Conservation (phyloP, 2,888 invertebrate species). For the Sipha maydis region DNA sequence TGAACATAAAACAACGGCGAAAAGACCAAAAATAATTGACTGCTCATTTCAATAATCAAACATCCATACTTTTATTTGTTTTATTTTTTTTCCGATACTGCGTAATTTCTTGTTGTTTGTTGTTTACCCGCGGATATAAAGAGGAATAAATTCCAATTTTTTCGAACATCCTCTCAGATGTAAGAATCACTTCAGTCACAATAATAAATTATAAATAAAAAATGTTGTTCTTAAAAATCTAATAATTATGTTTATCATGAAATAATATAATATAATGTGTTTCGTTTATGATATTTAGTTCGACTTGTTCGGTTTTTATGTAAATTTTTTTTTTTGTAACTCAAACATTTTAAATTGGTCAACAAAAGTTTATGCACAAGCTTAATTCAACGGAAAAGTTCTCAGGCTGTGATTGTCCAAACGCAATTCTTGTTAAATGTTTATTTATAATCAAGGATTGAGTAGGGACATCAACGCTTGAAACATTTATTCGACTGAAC, state of each 20-base stretch:
- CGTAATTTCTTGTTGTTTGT: background rate
- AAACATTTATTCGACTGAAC: constrained; percentile 65
- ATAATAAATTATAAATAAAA: constrained; percentile 1
- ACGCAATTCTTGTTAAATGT: constrained; percentile 72
- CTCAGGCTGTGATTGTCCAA: constrained; percentile 74
- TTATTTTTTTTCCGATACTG: background rate
- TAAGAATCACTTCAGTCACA: background rate
- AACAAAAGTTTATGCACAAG: background rate
- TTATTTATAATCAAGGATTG: constrained; percentile 69
- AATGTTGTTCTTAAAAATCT: background rate
- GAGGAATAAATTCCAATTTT: background rate
- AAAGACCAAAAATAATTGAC: constrained; percentile 24
- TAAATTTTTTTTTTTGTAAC: background rate
- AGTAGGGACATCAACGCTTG: constrained; percentile 72
- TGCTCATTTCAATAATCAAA: constrained; percentile 27
- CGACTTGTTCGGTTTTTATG: background rate
- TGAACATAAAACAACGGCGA: background rate
- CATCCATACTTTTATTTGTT: no score
- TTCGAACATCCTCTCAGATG: background rate
- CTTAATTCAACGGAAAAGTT: constrained; percentile 65
- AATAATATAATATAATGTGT: background rate
- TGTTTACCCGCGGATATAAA: background rate
- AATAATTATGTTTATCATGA: background rate
- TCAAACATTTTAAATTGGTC: background rate
- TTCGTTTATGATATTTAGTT: background rate